Percentiles rank a stretch among this genome's conserved stretches.
phyloP scores from a whole-genome alignment of 2,888 invertebrate species.

The Sialis lutaria region DNA sequence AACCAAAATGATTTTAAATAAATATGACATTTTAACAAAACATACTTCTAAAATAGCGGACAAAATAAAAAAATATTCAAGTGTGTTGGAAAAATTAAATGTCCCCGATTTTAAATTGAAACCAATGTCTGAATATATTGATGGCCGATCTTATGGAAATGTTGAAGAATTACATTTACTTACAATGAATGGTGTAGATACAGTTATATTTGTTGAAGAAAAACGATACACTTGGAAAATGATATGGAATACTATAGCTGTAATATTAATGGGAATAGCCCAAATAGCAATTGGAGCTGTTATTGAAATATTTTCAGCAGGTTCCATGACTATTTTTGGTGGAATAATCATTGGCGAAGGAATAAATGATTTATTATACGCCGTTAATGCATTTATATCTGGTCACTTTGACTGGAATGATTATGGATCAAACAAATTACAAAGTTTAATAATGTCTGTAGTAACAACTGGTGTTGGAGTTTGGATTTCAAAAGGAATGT shows the following conservation, averaged over 20 bases:
- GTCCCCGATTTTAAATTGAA: conserved; percentile 6
- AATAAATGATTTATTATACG: conserved; percentile 13
- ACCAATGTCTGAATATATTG: conserved; percentile 7
- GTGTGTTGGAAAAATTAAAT: conserved; percentile 7
- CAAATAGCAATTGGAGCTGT: conserved; percentile 12
- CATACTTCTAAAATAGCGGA: conserved; percentile 5
- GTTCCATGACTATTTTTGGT: conserved; percentile 10
- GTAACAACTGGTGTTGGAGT: conserved; percentile 6
- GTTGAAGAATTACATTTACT: conserved; percentile 11
- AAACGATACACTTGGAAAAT: conserved; percentile 12
- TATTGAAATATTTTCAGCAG: conserved; percentile 9
- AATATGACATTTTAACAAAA: not conserved
- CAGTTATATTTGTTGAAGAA: conserved; percentile 10
- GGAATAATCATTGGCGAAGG: conserved; percentile 12
- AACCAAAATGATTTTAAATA: conserved; percentile 1
- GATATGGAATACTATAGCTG: conserved; percentile 7
- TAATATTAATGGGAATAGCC: conserved; percentile 10
- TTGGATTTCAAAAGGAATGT: conserved; percentile 6
- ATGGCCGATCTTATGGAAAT: conserved; percentile 5
- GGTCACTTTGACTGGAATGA: conserved; percentile 12
- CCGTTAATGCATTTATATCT: conserved; percentile 7
- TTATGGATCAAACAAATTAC: conserved; percentile 9
- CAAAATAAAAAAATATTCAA: not conserved
- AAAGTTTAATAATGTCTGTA: conserved; percentile 8
- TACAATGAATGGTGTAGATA: conserved; percentile 12